Percentiles rank a stretch among this genome's conserved stretches.
Evolutionary conservation across 2,113 vertebrate genomes (phyloP).

Genomic region (Cryptoleucopteryx plumbea): DNA sequence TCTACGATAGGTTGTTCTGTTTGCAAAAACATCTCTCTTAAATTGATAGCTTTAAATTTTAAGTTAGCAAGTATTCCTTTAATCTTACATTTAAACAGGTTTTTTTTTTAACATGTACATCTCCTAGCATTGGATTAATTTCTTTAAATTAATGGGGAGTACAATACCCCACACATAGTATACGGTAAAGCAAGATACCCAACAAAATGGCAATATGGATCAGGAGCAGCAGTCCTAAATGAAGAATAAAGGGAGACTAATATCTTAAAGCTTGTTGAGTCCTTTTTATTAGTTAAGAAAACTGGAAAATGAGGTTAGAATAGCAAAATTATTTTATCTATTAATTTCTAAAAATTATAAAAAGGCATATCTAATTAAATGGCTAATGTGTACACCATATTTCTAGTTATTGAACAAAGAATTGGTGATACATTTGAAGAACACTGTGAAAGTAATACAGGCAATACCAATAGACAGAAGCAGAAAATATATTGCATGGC

Average conservation of each 20-base stretch:
- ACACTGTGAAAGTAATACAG: neutral
- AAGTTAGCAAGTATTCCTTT: neutral
- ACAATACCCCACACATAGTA: too few species aligned
- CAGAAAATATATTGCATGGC: neutral
- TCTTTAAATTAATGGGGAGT: neutral
- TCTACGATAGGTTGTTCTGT: neutral
- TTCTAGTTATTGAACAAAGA: neutral
- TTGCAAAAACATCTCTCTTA: neutral
- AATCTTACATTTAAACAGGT: neutral
- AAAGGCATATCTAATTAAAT: neutral
- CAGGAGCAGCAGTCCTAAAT: neutral
- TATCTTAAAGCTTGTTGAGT: neutral
- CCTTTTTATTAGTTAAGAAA: slow-evolving; percentile 21
- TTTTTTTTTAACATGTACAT: neutral
- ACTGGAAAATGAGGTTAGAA: neutral
- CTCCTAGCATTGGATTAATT: neutral
- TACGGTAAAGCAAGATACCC: neutral
- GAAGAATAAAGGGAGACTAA: neutral
- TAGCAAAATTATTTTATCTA: neutral
- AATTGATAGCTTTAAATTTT: neutral
- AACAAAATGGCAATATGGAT: neutral
- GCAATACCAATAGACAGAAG: neutral
- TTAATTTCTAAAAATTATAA: neutral
- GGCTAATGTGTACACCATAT: neutral
- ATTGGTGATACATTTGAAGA: neutral